phyloP scores from a whole-genome alignment of 53 echinoderm and acorn worm species.

The Mesocentrotus franciscanus region DNA sequence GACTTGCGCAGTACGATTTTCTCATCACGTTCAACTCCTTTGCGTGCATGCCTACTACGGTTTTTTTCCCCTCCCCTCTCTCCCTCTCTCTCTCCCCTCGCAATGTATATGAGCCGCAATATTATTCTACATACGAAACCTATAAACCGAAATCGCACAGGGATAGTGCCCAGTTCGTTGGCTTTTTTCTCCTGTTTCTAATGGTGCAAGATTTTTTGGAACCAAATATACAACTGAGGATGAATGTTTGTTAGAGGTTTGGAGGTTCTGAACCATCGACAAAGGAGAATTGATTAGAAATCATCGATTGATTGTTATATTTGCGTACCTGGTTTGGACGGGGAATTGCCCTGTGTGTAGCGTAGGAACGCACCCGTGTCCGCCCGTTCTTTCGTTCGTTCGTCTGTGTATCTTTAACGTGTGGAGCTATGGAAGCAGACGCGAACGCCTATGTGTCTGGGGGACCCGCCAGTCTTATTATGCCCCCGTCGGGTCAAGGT shows the following conservation, averaged over 20 bases:
- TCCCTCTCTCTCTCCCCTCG: conserved; percentile 19
- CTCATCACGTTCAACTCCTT: conserved; percentile 82
- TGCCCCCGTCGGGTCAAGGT: conserved; percentile 69
- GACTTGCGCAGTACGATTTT: conserved; percentile 85
- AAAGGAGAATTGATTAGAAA: conserved; percentile 43
- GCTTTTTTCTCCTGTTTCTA: conserved; percentile 36
- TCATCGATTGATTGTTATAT: conserved; percentile 53
- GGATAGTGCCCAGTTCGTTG: not conserved
- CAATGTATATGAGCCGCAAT: conserved; percentile 3
- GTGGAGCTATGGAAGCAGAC: conserved; percentile 48
- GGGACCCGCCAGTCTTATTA: conserved; percentile 49
- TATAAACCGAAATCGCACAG: conserved; percentile 34
- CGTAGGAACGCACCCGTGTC: conserved; percentile 27
- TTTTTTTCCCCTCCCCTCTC: not conserved
- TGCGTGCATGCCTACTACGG: not conserved
- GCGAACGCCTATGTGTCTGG: conserved; percentile 27
- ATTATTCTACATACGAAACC: conserved; percentile 37
- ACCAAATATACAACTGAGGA: not conserved
- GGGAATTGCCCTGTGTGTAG: conserved; percentile 39
- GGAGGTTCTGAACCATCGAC: conserved; percentile 15
- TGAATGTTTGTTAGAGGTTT: conserved; percentile 12
- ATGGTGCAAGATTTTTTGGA: conserved; percentile 36
- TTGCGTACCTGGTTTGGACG: conserved; percentile 50
- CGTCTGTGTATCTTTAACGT: conserved; percentile 17
- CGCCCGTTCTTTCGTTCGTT: conserved; percentile 53